Conservation (phyloP, 2,797 vertebrate genomes). For the Natrix natrix region DNA sequence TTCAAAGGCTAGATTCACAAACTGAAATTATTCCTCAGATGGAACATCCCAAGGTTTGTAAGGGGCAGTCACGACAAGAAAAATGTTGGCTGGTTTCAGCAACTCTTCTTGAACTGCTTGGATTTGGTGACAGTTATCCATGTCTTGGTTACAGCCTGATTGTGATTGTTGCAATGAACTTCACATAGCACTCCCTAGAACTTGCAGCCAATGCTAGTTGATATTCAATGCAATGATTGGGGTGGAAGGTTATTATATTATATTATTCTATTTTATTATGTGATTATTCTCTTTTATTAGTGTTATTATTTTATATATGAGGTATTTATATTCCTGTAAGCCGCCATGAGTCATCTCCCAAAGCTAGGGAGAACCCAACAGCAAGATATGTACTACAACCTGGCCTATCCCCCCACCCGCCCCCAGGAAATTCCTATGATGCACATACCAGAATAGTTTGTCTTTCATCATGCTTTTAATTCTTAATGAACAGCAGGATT, state of each 20-base stretch:
- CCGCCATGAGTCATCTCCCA: background rate
- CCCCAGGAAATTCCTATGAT: background rate
- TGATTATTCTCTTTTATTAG: no score
- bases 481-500: background rate
- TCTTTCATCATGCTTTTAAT: background rate
- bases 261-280: no score
- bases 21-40: background rate
- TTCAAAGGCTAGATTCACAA: background rate
- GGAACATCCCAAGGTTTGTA: background rate
- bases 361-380: background rate
- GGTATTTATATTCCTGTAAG: no score
- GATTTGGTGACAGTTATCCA: background rate
- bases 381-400: background rate
- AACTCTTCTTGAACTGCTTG: background rate
- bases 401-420: accelerated
- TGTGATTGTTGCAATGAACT: background rate
- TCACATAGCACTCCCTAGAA: background rate
- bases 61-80: background rate
- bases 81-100: background rate
- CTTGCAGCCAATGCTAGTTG: background rate
- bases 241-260: no score
- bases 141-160: background rate
- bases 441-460: background rate
- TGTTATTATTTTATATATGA: no score
- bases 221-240: background rate